phyloP scores from a whole-genome alignment of 1,140 invertebrate species.

The Amphibalanus amphitrite region DNA sequence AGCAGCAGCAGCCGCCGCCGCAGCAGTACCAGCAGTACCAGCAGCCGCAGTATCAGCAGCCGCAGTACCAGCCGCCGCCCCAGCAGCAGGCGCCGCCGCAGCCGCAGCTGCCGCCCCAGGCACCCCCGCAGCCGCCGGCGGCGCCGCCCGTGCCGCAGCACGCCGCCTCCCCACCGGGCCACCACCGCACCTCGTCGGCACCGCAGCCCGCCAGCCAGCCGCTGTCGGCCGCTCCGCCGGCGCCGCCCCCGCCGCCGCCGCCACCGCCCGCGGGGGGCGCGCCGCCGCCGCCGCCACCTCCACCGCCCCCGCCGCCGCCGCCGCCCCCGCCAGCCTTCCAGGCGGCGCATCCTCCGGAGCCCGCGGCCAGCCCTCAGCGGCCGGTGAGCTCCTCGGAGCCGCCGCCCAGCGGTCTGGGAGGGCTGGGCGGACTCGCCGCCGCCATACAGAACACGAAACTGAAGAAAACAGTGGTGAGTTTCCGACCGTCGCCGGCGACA shows the following conservation, averaged over 20 bases:
- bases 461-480: constrained; percentile 25
- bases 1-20: constrained; percentile 11
- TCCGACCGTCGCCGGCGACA: background rate
- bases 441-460: constrained; percentile 68
- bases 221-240: constrained; percentile 10
- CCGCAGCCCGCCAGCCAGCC: constrained; percentile 14
- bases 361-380: constrained; percentile 24
- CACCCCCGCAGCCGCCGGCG: constrained; percentile 12
- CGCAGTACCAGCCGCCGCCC: constrained; percentile 27
- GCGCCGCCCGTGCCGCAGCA: constrained; percentile 2
- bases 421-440: constrained; percentile 54
- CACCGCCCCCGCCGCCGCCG: constrained; percentile 37
- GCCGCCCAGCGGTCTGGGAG: constrained; percentile 13
- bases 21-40: constrained; percentile 12
- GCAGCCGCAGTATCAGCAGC: constrained; percentile 16
- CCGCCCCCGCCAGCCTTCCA: constrained; percentile 25
- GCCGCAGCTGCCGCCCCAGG: constrained; percentile 8
- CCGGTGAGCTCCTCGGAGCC: background rate
- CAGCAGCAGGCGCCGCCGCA: constrained; percentile 23
- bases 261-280: constrained; percentile 17
- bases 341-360: constrained; percentile 11
- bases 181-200: constrained; percentile 18
- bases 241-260: constrained; percentile 19
- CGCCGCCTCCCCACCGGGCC: constrained; percentile 27
- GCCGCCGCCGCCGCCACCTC: constrained; percentile 27